Evolutionary conservation across 2,888 invertebrate genomes (phyloP), one percentile per base, ranked within the genome.

Genomic region (Eristalis pertinax): DNA sequence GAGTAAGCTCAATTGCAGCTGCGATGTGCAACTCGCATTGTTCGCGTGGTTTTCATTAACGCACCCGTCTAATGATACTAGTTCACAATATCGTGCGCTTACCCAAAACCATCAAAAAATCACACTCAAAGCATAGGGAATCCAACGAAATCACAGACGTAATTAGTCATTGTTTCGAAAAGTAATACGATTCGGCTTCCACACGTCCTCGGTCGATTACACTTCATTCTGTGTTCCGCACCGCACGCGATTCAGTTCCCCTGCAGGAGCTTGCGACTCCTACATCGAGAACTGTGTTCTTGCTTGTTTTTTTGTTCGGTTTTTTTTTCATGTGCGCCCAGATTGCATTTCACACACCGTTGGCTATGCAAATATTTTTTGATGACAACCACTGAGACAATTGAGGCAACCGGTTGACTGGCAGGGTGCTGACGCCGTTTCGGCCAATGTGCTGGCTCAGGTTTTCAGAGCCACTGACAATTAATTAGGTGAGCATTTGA

Each of bases 281-380:
- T 75, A 75, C 70, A 50, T 38, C 58, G 72, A 65, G 72, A 65
- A 50, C 50, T 11, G 38, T 32, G 64, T 32, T 32, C 22, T 10
- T 58, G 29, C 15, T 11, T 26, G 35, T 26, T 60, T 62, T 64
- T 19, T 11, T 68, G 62, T 60, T 63, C 2, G n/a, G 50, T 68
- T 24, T 32, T 50, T 35, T 19, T 38, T 70, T 62, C 24, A 32
- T 50, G 67, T 77, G 58, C 10, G 70, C 64, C 43, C 65, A 86
- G 38, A 22, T 86, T 86, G 85, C 85, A 86, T 70, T 86, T 81
- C 75, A 78, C 82, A 79, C 78, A 75, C 63, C 43, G 82, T 72
- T 78, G 77, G 78, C n/a, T 86, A 82, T 86, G 86, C 86, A 86
- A 86, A 84, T 76, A 77, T 75, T 86, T 78, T 82, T 78, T 70